Evolutionary conservation across 2,888 invertebrate genomes (phyloP), one percentile per base, ranked within the genome.

Genomic region (Caenorhabditis parvicauda): DNA sequence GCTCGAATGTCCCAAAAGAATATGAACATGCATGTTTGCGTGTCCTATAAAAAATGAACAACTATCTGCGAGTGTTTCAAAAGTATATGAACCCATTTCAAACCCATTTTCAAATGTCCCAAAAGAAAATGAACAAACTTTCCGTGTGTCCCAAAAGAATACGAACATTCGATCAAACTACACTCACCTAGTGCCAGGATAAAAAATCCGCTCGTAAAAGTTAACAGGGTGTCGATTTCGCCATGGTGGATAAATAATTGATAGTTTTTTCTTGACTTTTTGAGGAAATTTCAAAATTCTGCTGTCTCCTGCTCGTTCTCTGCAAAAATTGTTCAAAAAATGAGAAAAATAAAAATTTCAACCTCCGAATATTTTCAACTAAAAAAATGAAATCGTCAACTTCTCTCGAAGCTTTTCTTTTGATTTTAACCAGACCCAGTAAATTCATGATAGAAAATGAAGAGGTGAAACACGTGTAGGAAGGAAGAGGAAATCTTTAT

Each of bases 301-400:
- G 22, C 46, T 51, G 17, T 57, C 55, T 12, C 57, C 57, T 2
- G 54, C 52, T 42, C 29, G 48, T 22, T 57, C 54, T 54, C 62
- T 61, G 28, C 12, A 55, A 52, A 27, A 21, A 32, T 6, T 27
- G 1, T 6, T 28, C 4, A 14, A 28, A 7, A 2, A 9, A n/a
- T 42, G 1, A n/a, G 9, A 4, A 41, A 1, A 2, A 39, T 22
- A 5, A 7, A 7, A n/a, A 21, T 14, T 28, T 21, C 0, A 50
- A 59, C 63, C 63, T 55, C 42, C 63, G 35, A n/a, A 63, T 27
- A 25, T 63, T 63, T 24, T 52, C 46, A 19, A 59, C 53, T 9
- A 50, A 50, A 38, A 57, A 63, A 17, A 56, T 22, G 43, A 63
- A 63, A 14, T 63, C 56, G 29, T 19, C 42, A 24, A 63, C 39